Conservation (phyloP, 2,797 vertebrate species). For the Characodon lateralis region DNA sequence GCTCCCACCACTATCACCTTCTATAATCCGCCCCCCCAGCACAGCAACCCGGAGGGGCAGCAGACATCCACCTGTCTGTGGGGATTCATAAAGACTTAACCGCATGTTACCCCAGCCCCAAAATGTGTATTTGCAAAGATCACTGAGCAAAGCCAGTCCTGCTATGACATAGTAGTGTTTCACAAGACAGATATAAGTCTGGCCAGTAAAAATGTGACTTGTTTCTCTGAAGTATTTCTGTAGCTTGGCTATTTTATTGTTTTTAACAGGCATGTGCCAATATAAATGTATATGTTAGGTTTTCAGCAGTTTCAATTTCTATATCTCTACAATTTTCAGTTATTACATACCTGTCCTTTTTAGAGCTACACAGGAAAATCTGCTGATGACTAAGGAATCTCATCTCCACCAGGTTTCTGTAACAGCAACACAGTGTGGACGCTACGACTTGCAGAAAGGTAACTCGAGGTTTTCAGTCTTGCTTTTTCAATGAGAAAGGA, state of each 20-base stretch:
- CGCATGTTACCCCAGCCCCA: slow-evolving; percentile 21
- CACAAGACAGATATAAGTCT: neutral
- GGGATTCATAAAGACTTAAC: slow-evolving; percentile 41
- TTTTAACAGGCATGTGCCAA: neutral
- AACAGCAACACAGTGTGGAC: neutral
- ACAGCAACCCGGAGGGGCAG: slow-evolving; percentile 59
- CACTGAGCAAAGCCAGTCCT: slow-evolving; percentile 6
- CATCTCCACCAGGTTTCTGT: neutral
- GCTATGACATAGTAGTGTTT: slow-evolving; percentile 9
- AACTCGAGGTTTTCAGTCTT: neutral
- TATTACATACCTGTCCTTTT: neutral
- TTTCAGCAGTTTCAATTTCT: neutral
- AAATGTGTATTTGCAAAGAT: slow-evolving; percentile 6
- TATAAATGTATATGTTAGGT: neutral
- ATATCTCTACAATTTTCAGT: neutral
- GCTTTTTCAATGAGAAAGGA: neutral
- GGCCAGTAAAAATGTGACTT: neutral
- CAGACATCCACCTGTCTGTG: slow-evolving; percentile 73
- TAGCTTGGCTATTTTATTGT: neutral
- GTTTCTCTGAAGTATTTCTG: neutral
- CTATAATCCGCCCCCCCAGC: slow-evolving; percentile 61
- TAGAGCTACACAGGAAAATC: neutral
- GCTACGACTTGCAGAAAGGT: neutral
- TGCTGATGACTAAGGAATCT: neutral
- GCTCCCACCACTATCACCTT: slow-evolving; percentile 67